Conservation (phyloP, 2,888 invertebrate species). For the Thymelicus sylvestris region DNA sequence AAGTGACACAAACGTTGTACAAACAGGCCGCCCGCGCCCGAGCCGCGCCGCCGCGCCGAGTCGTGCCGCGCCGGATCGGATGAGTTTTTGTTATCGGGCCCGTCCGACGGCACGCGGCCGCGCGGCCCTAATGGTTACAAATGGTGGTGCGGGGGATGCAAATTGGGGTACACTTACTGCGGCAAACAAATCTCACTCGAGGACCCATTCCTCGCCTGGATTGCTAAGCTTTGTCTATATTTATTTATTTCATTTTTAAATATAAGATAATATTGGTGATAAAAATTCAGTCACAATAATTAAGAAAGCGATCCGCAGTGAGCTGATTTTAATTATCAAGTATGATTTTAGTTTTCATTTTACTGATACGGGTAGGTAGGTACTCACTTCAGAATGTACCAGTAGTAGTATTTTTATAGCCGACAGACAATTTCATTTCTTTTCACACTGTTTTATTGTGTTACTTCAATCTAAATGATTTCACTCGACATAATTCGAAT, state of each 20-base stretch:
- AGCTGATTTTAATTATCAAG: no score
- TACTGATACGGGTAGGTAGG: no score
- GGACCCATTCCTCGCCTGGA: neutral
- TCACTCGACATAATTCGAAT: no score
- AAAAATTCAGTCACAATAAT: no score
- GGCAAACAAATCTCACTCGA: conserved; percentile 12
- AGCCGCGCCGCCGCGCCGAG: neutral
- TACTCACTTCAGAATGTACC: no score
- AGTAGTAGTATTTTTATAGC: no score
- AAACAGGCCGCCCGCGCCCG: conserved; percentile 22
- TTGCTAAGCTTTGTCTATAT: neutral
- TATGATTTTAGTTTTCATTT: no score
- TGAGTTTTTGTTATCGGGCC: conserved; percentile 30
- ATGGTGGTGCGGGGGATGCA: conserved; percentile 31
- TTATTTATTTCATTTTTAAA: neutral
- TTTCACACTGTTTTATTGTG: no score
- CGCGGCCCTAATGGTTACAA: conserved; percentile 27
- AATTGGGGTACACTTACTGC: conserved; percentile 21
- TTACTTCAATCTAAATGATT: no score
- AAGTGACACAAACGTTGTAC: conserved; percentile 30
- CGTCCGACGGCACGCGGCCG: neutral
- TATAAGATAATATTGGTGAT: no score
- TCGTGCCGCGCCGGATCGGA: conserved; percentile 6
- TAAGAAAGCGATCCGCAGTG: no score
- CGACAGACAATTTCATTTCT: no score